phyloP scores from a whole-genome alignment of 2,113 vertebrate genomes.

The Hiodon tergisus region DNA sequence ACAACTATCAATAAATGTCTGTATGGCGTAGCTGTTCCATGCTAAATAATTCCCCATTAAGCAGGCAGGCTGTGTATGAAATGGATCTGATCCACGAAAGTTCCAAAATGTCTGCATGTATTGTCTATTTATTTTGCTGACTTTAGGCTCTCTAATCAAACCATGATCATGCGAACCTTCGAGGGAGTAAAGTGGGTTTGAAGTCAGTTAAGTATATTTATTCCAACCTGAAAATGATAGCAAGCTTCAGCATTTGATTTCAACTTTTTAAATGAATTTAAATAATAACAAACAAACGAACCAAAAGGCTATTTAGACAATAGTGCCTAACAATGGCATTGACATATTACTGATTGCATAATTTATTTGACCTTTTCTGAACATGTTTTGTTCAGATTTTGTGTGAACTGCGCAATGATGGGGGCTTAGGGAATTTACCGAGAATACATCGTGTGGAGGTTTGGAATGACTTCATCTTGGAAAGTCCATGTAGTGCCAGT shows the following conservation, averaged over 20 bases:
- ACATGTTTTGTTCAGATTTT: constrained; percentile 32
- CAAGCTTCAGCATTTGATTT: constrained; percentile 37
- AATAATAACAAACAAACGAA: constrained; percentile 35
- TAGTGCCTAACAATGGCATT: constrained; percentile 30
- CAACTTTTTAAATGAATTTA: constrained; percentile 36
- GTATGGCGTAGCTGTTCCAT: no score
- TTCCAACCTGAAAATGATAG: constrained; percentile 34
- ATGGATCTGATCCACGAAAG: constrained; percentile 34
- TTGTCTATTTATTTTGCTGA: constrained; percentile 36
- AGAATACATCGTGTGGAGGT: constrained; percentile 35
- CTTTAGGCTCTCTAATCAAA: constrained; percentile 37
- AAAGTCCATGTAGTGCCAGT: constrained; percentile 23
- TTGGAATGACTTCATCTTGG: constrained; percentile 31
- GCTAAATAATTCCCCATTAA: no score
- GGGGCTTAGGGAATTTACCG: constrained; percentile 32
- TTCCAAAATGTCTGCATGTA: constrained; percentile 19
- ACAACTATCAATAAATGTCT: no score
- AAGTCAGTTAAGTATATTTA: constrained; percentile 36
- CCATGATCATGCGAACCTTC: constrained; percentile 34
- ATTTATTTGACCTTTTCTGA: constrained; percentile 33
- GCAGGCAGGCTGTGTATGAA: no score
- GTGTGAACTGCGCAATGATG: constrained; percentile 33
- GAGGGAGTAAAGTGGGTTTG: constrained; percentile 39
- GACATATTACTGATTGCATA: constrained; percentile 31
- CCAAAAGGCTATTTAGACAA: constrained; percentile 25